Conservation (phyloP, 2,797 vertebrate species). For the Bufotes viridis region DNA sequence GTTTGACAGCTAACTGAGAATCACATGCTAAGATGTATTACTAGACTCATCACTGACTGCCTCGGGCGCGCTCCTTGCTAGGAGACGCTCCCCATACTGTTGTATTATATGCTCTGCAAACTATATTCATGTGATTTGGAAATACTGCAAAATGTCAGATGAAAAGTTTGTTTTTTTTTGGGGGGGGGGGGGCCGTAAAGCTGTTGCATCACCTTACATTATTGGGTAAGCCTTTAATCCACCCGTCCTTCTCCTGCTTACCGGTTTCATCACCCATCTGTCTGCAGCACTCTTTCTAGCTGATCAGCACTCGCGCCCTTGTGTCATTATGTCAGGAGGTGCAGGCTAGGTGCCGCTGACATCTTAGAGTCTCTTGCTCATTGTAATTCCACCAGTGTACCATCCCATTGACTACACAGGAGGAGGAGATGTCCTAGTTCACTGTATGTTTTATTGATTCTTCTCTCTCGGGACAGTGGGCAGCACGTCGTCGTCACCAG, state of each 20-base stretch:
- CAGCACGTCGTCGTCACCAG: slow-evolving; percentile 94
- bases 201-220: too few species aligned
- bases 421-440: background rate
- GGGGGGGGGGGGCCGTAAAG: too few species aligned
- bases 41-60: slow-evolving; percentile 13
- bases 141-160: background rate
- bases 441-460: background rate
- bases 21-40: slow-evolving; percentile 43
- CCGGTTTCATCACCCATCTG: too few species aligned
- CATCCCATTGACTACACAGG: background rate
- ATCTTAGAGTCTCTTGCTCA: background rate
- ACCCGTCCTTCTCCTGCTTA: too few species aligned
- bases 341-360: too few species aligned
- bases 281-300: too few species aligned
- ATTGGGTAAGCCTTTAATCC: too few species aligned
- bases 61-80: slow-evolving; percentile 1
- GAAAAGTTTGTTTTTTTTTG: background rate
- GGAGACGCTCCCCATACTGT: background rate
- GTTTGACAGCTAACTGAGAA: slow-evolving; percentile 34
- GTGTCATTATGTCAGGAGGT: background rate
- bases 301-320: background rate
- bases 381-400: background rate
- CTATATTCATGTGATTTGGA: background rate
- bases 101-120: background rate
- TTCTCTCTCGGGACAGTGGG: slow-evolving; percentile 77